phyloP scores from a whole-genome alignment of 1,140 invertebrate genomes.

The Dolichoris vasculosae region DNA sequence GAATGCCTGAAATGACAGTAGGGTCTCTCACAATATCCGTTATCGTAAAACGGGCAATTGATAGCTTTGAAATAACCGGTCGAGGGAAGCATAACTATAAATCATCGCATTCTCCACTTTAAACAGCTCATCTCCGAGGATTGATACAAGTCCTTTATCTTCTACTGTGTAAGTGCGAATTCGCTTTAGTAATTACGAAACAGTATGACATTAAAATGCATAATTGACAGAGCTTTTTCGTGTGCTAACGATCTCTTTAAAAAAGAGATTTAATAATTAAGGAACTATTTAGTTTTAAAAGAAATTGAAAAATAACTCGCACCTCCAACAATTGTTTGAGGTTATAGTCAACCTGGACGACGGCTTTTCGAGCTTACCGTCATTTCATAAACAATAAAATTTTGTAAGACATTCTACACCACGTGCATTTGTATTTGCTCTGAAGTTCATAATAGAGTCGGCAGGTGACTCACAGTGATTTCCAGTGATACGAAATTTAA shows the following conservation, averaged over 20 bases:
- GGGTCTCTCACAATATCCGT: constrained; percentile 86
- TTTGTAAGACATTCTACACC: background rate
- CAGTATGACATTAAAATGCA: background rate
- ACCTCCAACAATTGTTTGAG: constrained; percentile 26
- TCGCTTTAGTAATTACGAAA: background rate
- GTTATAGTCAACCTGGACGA: constrained; percentile 26
- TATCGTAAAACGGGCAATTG: constrained; percentile 88
- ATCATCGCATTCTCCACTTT: constrained; percentile 44
- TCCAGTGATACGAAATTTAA: background rate
- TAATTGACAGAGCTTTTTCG: background rate
- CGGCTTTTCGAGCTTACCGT: constrained; percentile 37
- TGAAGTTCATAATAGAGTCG: background rate
- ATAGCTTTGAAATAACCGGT: constrained; percentile 89
- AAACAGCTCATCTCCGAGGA: constrained; percentile 39
- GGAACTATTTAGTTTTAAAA: background rate
- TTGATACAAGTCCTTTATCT: constrained; percentile 23
- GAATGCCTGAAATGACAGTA: constrained; percentile 92
- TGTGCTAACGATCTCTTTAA: background rate
- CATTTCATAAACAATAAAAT: constrained; percentile 2
- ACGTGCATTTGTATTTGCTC: background rate
- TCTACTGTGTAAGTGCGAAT: background rate
- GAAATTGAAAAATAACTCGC: constrained; percentile 20
- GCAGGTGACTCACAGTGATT: background rate
- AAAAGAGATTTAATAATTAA: background rate
- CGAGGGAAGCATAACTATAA: constrained; percentile 85